Evolutionary conservation across 1,140 invertebrate genomes (phyloP).

Genomic region (Megalonaias nervosa): DNA sequence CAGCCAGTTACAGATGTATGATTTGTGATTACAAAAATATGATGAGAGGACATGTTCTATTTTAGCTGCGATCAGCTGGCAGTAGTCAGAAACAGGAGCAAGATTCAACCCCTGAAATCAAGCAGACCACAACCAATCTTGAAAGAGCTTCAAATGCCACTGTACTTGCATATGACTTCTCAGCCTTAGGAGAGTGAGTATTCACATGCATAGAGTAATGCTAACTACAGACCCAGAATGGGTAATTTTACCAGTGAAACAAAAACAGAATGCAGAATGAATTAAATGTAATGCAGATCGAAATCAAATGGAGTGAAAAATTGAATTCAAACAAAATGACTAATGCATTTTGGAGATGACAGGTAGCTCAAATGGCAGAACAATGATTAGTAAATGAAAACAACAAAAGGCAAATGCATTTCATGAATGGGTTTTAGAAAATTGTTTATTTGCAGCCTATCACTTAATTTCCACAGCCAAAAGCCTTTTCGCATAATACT

Average conservation of each 20-base stretch:
- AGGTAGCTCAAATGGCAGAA: too few relatives aligned
- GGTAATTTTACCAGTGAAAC: neutral
- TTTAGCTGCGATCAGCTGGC: constrained; percentile 16
- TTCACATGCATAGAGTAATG: neutral
- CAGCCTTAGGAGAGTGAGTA: constrained; percentile 59
- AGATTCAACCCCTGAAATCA: too few relatives aligned
- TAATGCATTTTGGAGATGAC: too few relatives aligned
- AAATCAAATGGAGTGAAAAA: neutral
- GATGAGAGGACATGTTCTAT: neutral
- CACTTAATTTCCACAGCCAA: too few relatives aligned
- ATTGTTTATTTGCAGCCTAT: too few relatives aligned
- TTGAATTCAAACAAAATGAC: neutral
- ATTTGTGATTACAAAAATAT: neutral
- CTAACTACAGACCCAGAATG: neutral
- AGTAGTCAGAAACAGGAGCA: constrained; percentile 9
- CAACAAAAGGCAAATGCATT: too few relatives aligned
- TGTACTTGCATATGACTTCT: constrained; percentile 63
- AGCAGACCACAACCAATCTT: neutral
- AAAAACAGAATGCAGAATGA: too few relatives aligned
- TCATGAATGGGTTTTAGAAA: too few relatives aligned
- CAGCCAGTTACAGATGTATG: too few relatives aligned
- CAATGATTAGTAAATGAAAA: too few relatives aligned
- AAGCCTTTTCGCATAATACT: too few relatives aligned
- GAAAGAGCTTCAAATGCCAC: constrained; percentile 34
- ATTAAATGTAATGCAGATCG: neutral